Conservation (phyloP, 2,797 vertebrate species). For the Phyllotis vaccarum region DNA sequence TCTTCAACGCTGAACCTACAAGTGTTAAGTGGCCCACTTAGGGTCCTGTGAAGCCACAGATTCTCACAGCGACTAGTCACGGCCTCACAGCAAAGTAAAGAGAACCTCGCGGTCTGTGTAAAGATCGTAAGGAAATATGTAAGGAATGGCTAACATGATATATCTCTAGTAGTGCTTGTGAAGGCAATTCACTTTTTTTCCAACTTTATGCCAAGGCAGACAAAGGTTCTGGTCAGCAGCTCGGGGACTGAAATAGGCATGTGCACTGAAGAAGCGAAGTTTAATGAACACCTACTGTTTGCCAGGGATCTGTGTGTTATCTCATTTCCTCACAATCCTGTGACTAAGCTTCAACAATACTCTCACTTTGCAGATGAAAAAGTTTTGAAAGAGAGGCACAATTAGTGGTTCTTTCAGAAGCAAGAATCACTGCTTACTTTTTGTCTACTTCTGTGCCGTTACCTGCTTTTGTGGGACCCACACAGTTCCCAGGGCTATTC, state of each 20-base stretch:
- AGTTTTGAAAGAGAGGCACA: neutral
- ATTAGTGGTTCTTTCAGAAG: neutral
- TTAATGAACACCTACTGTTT: neutral
- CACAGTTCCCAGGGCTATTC: neutral
- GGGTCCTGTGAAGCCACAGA: neutral
- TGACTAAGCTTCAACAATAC: conserved; percentile 4
- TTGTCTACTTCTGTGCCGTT: neutral
- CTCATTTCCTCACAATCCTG: conserved; percentile 32
- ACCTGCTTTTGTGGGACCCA: neutral
- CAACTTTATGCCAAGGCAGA: conserved; percentile 30
- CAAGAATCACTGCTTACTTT: neutral
- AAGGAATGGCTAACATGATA: neutral
- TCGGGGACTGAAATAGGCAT: conserved; percentile 18
- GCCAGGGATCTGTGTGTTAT: conserved; percentile 8
- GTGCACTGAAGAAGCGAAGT: neutral
- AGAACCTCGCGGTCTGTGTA: neutral
- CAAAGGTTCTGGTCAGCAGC: conserved; percentile 20
- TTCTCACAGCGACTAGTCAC: neutral
- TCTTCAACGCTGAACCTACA: neutral
- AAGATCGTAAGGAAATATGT: neutral
- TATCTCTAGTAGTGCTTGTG: neutral
- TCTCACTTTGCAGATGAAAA: neutral
- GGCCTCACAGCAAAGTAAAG: neutral
- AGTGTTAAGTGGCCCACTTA: conserved; percentile 6
- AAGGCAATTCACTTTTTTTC: neutral